Evolutionary conservation across 2,797 vertebrate genomes (phyloP).

Genomic region (Graptemys geographica): DNA sequence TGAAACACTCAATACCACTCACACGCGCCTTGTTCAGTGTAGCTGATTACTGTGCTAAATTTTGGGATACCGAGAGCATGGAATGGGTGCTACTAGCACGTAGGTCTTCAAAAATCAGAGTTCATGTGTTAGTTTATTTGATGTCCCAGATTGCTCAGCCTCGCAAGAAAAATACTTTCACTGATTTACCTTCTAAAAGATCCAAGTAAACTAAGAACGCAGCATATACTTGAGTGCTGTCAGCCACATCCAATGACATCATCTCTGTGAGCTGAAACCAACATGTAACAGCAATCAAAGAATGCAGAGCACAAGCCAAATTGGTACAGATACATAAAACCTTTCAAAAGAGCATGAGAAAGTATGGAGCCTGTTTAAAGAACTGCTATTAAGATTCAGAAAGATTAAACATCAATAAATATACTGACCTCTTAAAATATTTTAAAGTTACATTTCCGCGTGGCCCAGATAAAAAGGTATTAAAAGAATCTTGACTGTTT

Average conservation of each 20-base stretch:
- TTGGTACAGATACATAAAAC: neutral
- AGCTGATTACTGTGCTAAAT: neutral
- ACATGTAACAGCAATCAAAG: conserved; percentile 8
- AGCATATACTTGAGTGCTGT: conserved; percentile 88
- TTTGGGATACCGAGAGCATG: neutral
- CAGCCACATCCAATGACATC: conserved; percentile 87
- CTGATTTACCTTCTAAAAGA: conserved; percentile 85
- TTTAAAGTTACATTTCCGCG: neutral
- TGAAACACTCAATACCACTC: neutral
- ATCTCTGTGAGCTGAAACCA: conserved; percentile 88
- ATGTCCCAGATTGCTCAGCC: neutral
- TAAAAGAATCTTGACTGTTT: neutral
- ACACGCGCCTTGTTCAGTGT: neutral
- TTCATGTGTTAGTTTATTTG: neutral
- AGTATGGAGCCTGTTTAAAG: neutral
- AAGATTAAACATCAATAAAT: neutral
- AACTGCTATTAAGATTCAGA: neutral
- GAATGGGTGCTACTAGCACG: neutral
- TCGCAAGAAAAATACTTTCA: neutral
- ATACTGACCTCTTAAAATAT: neutral
- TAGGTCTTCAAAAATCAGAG: neutral
- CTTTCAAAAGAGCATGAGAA: neutral
- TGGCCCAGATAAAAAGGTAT: neutral
- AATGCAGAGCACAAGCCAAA: neutral
- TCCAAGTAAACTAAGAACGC: conserved; percentile 95